Conservation (phyloP, 2,113 vertebrate genomes). For the Sigmodon hispidus region DNA sequence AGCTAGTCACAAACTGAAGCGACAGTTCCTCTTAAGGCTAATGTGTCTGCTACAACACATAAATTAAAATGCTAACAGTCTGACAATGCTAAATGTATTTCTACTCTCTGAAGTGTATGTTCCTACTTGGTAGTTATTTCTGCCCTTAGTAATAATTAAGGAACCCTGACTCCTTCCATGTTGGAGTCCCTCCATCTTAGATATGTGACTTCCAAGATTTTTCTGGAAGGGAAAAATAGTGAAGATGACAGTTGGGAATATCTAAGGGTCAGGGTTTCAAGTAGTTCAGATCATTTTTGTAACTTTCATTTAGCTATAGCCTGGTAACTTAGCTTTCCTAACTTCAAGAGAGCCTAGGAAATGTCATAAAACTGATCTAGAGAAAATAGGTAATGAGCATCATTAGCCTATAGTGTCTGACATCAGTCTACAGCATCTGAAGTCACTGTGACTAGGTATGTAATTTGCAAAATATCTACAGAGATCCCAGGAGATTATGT, state of each 20-base stretch:
- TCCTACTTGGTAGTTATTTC: background rate
- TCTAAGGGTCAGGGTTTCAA: background rate
- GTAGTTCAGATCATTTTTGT: background rate
- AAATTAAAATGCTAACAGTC: conserved; percentile 33
- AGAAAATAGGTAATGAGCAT: background rate
- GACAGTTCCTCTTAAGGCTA: background rate
- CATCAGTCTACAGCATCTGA: too few species aligned
- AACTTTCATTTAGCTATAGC: background rate
- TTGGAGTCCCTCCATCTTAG: background rate
- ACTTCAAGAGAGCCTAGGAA: background rate
- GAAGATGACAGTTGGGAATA: background rate
- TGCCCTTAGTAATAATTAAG: conserved; percentile 16
- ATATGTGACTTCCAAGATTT: background rate
- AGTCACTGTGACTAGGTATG: background rate
- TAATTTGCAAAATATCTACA: background rate
- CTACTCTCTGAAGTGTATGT: background rate
- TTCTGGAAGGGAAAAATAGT: background rate
- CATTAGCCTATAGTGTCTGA: background rate
- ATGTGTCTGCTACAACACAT: background rate
- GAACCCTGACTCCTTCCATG: background rate
- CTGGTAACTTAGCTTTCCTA: background rate
- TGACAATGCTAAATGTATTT: conserved; percentile 32
- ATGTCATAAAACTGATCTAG: background rate
- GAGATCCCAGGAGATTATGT: background rate
- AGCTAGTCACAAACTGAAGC: conserved; percentile 44